Base-by-base conservation (phyloP, 2,797 vertebrate species). In the Telmatherina bonti region DNA sequence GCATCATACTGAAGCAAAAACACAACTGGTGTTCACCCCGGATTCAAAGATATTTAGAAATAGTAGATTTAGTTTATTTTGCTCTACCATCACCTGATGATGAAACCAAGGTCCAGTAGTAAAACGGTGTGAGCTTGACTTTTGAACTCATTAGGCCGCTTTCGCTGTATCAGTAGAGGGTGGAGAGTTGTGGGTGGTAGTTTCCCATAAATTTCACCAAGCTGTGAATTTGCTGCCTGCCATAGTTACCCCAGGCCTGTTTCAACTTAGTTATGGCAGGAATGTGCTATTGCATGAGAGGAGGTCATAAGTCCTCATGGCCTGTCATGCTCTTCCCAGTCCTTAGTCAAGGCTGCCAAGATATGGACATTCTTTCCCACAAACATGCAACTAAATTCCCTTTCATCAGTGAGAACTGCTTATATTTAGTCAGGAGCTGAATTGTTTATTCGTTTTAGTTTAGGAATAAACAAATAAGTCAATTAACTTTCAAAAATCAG, bases 241-340 rank as follows among this genome's bases (percentile, higher is more conserved):
- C 91, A 69, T 82, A 89, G 89, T 90, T 86, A 88, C 89, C 86
- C 80, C 66, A 62, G 79, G 89, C 67, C 82, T 88, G 89, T 85
- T 92, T 87, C 85, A 67, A 59, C 87, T 84, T 70, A 87, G 89
- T 72, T 88, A 93, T 91, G 87, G 81, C 77, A 80, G 87, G 92
- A 93, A 93, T 93, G 90, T 82, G 82, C 68, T 78, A 58, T 85
- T 72, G 90, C 88, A 89, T 93, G 91, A 89, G 91, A 92, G 89
- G 80, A 85, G 91, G 89, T 93, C 90, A 90, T 88, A 67, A 71
- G 38, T 84, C 66, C 66, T 77, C 68, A 30, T 60, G 33, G 75
- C 68, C 72, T 73, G 67, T 72, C 53, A 22, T 38, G 59, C 62
- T 86, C 65, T 80, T 51, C 58, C 45, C 49, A 71, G 52, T 70